Base-by-base conservation (phyloP, 2,113 vertebrate genomes). In the Pholis gunnellus region DNA sequence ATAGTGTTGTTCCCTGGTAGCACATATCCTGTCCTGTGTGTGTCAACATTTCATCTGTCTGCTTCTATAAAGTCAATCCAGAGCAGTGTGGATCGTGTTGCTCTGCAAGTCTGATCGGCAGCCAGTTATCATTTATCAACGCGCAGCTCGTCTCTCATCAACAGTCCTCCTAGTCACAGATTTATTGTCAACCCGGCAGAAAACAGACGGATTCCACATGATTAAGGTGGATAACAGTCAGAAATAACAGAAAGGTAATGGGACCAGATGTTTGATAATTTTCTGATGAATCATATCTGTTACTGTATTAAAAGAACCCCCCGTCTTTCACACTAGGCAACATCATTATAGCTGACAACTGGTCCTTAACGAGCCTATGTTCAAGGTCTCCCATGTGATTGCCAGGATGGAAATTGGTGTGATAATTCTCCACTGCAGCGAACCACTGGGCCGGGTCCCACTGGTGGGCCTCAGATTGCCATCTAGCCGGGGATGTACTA, bases 101-200 rank as follows among this genome's bases (percentile, higher is more conserved):
- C 69, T 78, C 64, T 40, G 27, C 40, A 31, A 31, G 75, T 36
- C 74, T 81, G 63, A 91, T 67, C 42, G 36, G 67, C 34, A 73
- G 36, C 36, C 75, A 56, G 13, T 65, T 68, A 46, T 85, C 29
- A 61, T 86, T 79, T 54, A 72, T 76, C 61, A 76, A 52, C 34
- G 56, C 17, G 40, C 34, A 1, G 17, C 65, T 66, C 9, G 20
- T 75, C 69, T 78, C 50, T 54, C 48, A 59, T 75, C 20, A 65
- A 17, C 56, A 42, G 48, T 73, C 57, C 7, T 27, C 57, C 57
- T 44, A 4, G 13, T 82, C 80, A 59, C 46, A 68, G 27, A 60
- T 42, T 61, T 42, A 2, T 52, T 17, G 72, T 54, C 76, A 52
- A 78, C 65, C 69, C 78, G 57, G 67, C 8, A 29, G 56, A 34